Evolutionary conservation across 2,888 invertebrate species (phyloP), one percentile per base, ranked within the genome.

Genomic region (Apamea crenata): DNA sequence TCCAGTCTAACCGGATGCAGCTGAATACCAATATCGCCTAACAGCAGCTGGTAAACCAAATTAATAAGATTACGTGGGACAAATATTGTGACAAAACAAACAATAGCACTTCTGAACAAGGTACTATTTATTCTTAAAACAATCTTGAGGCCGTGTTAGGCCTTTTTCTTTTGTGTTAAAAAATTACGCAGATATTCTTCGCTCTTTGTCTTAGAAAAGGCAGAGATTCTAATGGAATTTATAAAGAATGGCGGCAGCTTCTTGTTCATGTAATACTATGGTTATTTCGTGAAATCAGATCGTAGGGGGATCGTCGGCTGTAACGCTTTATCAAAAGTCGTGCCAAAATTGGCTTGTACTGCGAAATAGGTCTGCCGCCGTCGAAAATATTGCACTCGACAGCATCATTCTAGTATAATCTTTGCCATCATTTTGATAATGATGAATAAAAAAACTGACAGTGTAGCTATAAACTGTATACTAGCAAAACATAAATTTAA

Each of bases 341-440:
- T 77, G 65, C 79, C n/a, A 65, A 77, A 44, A 56, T 79, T 44
- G n/a, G 53, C 63, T 78, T n/a, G 18, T 32, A n/a, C 50, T 21
- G 40, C 10, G 14, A 80, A 63, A 32, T 71, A 32, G 32, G 21
- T 53, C 32, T 32, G 6, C 50, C 8, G 8, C 10, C 29, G 50
- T 50, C 7, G 32, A 53, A 80, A 69, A 80, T 47, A 16, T 53
- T 53, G 32, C 50, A 40, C n/a, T 7, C 40, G 36, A n/a, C 53
- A 40, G 2, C 18, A 6, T 40, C 12, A 59, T 18, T 47, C 10
- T 6, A 53, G 1, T 65, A 53, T 50, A 50, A 36, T 25, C 47
- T 50, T 50, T 76, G n/a, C 36, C 18, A 63, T 12, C 25, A 29
- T 77, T 65, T 29, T 32, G 18, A 61, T 50, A 29, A 7, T 50